These are phyloP conservation scores for Urocynchramus pylzowi DNA, from an alignment of 2,113 vertebrate species.

Conservation along the genomic window DNA sequence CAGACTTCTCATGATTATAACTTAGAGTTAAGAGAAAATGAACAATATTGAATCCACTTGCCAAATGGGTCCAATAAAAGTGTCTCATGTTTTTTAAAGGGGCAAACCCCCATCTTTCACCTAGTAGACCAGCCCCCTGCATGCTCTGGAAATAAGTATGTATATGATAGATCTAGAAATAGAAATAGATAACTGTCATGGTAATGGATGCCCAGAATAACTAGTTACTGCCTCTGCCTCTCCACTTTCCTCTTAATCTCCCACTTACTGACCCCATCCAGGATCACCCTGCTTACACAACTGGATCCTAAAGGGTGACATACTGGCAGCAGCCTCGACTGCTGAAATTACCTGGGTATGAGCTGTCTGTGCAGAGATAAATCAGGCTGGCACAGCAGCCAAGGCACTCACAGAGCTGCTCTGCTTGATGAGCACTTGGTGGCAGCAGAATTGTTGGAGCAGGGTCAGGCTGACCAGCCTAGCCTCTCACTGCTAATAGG, in stretches of 20 bases:
- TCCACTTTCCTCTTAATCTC: background rate
- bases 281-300: background rate
- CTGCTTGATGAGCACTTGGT: background rate
- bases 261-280: background rate
- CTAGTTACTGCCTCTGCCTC: background rate
- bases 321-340: background rate
- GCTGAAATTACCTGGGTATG: background rate
- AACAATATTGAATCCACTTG: background rate
- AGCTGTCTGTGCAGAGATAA: background rate
- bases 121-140: background rate
- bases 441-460: background rate
- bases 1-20: background rate
- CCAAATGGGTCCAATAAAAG: background rate
- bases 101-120: background rate
- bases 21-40: background rate
- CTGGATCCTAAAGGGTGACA: background rate
- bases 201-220: conserved; percentile 12
- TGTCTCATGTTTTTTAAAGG: background rate
- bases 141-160: background rate
- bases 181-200: conserved; percentile 16
- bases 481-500: background rate
- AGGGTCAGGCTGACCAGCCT: background rate
- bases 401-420: background rate
- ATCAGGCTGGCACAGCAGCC: background rate
- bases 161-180: background rate